Base-by-base conservation (phyloP, 2,888 invertebrate genomes). In the Amiota mariae region DNA sequence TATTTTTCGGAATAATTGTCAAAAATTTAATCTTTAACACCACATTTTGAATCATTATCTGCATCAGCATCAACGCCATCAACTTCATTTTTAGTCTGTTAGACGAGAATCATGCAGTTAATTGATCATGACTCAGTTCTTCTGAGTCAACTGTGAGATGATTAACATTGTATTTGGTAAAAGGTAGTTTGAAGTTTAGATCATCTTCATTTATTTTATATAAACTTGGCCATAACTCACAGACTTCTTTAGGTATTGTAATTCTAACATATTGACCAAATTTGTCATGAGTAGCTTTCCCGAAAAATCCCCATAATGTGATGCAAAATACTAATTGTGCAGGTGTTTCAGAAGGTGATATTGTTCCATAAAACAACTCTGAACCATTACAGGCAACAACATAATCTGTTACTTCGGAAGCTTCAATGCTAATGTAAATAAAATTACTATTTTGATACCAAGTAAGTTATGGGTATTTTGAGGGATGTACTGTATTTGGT, bases 51-150 rank as follows among this genome's bases (percentile, higher is more conserved):
- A 2, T 24, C 24, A 24, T 2, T 3, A 24, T 24, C 3, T 24
- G 24, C 2, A 24, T 24, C 24, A 24, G 3, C 24, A 24, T 24
- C 24, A 24, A n/a, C n/a, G n/a, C n/a, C n/a, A 8, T 15, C 36
- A 36, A 6, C 3, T 6, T 36, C 36, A n/a, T n/a, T n/a, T n/a
- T n/a, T n/a, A n/a, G 36, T 6, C 2, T 36, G 36, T 36, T 2
- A 6, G 0, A 6, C 6, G 36, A 36, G 8, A 6, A 6, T 36
- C 36, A 36, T 36, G 6, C 2, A 36, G 82, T 82, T 77, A 73
- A 74, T 76, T 80, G 77, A 20, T 11, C 15, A 10, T 47, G 4
- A 36, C 6, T 6, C 6, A 36, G 8, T 36, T 36, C 6, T 6
- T 36, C 36, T 36, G 36, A 36, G 2, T 51, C 54, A 51, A 51